phyloP scores from a whole-genome alignment of 2,113 vertebrate species.

The Zosterops pallidus region DNA sequence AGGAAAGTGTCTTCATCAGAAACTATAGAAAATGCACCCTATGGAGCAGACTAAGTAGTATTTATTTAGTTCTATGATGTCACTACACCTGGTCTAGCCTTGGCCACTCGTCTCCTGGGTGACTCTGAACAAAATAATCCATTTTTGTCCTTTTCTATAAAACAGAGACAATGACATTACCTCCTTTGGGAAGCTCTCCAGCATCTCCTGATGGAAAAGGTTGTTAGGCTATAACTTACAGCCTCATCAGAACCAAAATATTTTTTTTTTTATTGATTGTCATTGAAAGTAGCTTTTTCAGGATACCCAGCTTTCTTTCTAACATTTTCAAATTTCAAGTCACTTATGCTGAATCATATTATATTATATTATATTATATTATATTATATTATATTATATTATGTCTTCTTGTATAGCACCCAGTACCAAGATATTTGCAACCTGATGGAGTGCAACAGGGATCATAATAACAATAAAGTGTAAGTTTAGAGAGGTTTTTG shows the following conservation, averaged over 20 bases:
- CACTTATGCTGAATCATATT: background rate
- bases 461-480: background rate
- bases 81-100: background rate
- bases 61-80: background rate
- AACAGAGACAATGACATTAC: background rate
- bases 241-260: background rate
- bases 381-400: no score
- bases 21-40: background rate
- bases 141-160: background rate
- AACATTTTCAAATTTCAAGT: background rate
- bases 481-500: background rate
- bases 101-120: background rate
- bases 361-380: no score
- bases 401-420: background rate
- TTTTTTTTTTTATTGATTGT: background rate
- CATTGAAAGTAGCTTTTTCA: background rate
- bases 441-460: background rate
- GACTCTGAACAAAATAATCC: background rate
- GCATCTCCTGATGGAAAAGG: background rate
- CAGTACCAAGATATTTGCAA: background rate
- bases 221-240: background rate
- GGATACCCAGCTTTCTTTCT: background rate
- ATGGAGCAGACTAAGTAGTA: background rate
- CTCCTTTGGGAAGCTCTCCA: background rate
- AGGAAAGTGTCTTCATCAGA: background rate